A percentile compares a stretch with the other conserved stretches of the same genome.
phyloP scores from a whole-genome alignment of 2,888 invertebrate genomes.

The Tenthredo amoena region DNA sequence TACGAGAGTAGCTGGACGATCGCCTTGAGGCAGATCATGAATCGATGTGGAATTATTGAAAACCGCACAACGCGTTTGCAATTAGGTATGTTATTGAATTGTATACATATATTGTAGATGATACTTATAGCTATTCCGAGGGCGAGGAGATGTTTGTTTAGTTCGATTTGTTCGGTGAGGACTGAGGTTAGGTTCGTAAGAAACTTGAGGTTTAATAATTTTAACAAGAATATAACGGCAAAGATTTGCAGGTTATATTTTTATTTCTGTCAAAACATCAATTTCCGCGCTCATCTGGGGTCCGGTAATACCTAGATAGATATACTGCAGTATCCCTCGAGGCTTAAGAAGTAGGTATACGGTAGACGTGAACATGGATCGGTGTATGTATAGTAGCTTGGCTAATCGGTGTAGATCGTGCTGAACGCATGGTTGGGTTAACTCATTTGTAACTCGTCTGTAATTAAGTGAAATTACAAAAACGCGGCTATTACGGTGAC shows the following conservation, averaged over 20 bases:
- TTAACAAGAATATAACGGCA: background rate
- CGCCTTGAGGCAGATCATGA: background rate
- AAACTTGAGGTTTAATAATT: background rate
- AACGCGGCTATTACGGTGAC: slow-evolving; percentile 34
- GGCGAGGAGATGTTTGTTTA: background rate
- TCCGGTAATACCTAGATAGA: background rate
- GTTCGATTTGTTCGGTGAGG: background rate
- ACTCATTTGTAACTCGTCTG: slow-evolving; percentile 35
- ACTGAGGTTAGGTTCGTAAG: background rate
- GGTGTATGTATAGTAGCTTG: background rate
- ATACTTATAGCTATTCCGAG: background rate
- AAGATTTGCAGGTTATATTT: background rate
- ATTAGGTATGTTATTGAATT: slow-evolving; percentile 17
- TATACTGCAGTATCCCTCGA: background rate
- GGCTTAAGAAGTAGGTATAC: background rate
- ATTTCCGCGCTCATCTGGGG: background rate
- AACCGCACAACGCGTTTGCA: slow-evolving; percentile 26
- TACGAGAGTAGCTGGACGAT: background rate
- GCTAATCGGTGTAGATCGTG: slow-evolving; percentile 16
- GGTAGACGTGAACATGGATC: background rate
- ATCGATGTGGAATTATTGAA: slow-evolving; percentile 39
- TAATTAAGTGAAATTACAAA: slow-evolving; percentile 47
- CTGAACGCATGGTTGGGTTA: slow-evolving; percentile 23
- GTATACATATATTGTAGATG: background rate
- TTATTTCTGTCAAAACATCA: slow-evolving; percentile 33